Percentiles rank a stretch among this genome's conserved stretches.
Evolutionary conservation across 2,113 vertebrate species (phyloP).

Genomic region (Phaethon lepturus): DNA sequence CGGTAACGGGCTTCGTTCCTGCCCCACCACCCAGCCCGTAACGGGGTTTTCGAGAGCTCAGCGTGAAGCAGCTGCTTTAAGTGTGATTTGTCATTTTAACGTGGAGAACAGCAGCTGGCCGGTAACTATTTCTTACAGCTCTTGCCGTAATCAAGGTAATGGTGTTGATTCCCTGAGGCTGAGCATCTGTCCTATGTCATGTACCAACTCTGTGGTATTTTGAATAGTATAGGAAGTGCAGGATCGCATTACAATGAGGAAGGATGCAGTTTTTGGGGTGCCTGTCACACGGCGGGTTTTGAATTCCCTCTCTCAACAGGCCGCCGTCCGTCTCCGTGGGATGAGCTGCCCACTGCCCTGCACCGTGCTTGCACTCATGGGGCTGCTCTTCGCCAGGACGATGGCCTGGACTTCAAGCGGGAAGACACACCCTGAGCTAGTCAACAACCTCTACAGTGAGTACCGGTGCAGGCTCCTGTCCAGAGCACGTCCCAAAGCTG

Average conservation of each 20-base stretch:
- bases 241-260: rapidly evolving
- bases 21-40: neutral
- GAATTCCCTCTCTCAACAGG: neutral
- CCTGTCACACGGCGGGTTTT: neutral
- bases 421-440: constrained; percentile 85
- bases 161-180: rapidly evolving
- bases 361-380: constrained; percentile 81
- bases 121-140: rapidly evolving
- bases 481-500: neutral
- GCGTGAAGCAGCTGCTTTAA: neutral
- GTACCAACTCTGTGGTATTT: rapidly evolving
- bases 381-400: constrained; percentile 84
- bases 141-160: too few species aligned
- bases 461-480: neutral
- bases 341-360: constrained; percentile 76
- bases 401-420: constrained; percentile 92
- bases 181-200: rapidly evolving
- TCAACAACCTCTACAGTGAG: constrained; percentile 87
- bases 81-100: rapidly evolving
- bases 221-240: rapidly evolving
- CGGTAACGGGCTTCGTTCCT: too few species aligned
- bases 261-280: rapidly evolving
- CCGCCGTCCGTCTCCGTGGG: constrained; percentile 47
- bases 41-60: rapidly evolving
- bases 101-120: neutral